Percentiles rank a stretch among this genome's conserved stretches.
phyloP scores from a whole-genome alignment of 1,140 invertebrate genomes.

The Dufourea novaeangliae region DNA sequence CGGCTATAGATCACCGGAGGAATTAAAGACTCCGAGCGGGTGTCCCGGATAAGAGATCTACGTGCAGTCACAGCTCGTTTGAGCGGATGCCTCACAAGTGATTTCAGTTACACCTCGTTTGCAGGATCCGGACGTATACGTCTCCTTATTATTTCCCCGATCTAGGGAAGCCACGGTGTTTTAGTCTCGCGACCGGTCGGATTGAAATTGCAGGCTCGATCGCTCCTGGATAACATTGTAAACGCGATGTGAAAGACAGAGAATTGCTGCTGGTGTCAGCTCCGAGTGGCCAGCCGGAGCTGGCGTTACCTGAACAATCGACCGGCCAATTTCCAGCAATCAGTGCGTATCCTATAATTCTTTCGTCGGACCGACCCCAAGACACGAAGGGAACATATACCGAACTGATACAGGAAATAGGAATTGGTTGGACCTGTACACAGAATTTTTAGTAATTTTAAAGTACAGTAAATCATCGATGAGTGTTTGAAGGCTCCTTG shows the following conservation, averaged over 20 bases:
- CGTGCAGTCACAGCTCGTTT: constrained; percentile 69
- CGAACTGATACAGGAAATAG: not conserved
- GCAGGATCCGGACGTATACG: constrained; percentile 61
- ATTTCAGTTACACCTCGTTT: constrained; percentile 76
- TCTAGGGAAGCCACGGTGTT: constrained; percentile 75
- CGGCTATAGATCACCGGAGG: constrained; percentile 37
- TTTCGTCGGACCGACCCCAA: not conserved
- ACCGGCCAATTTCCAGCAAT: constrained; percentile 42
- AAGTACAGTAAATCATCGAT: too few species aligned
- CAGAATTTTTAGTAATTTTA: too few species aligned
- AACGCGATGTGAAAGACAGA: constrained; percentile 41
- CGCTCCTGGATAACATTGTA: constrained; percentile 71
- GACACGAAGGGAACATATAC: too few species aligned
- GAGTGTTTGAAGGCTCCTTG: too few species aligned
- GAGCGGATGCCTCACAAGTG: constrained; percentile 67
- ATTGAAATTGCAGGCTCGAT: constrained; percentile 67
- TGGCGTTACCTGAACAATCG: constrained; percentile 30
- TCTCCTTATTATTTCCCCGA: constrained; percentile 70
- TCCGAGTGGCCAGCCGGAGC: not conserved
- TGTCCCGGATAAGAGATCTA: constrained; percentile 60
- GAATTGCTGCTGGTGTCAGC: constrained; percentile 14
- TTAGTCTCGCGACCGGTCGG: constrained; percentile 71
- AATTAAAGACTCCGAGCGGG: constrained; percentile 53
- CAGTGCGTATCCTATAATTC: constrained; percentile 30
- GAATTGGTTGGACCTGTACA: too few species aligned